Evolutionary conservation across 2,888 invertebrate genomes (phyloP).

Genomic region (Drosophila niveifrons): DNA sequence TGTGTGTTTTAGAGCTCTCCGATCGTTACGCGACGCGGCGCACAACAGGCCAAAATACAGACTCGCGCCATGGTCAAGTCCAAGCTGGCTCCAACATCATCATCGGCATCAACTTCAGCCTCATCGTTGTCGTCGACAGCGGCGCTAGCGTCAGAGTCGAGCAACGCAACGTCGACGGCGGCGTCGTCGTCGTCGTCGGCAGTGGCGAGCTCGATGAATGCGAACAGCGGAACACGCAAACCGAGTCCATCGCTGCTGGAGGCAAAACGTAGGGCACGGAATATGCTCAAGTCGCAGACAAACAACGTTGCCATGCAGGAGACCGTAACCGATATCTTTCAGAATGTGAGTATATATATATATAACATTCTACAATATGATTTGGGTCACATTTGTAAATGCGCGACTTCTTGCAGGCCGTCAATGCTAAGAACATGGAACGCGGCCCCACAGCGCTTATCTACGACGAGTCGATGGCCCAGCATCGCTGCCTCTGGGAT

Average conservation of each 20-base stretch:
- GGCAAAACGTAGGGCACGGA: slow-evolving; percentile 89
- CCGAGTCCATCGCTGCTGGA: slow-evolving; percentile 88
- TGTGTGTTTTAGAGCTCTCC: slow-evolving; percentile 81
- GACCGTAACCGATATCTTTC: slow-evolving; percentile 89
- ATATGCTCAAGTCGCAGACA: slow-evolving; percentile 86
- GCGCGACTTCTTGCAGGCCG: slow-evolving; percentile 86
- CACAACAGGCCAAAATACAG: slow-evolving; percentile 88
- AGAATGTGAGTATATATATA: slow-evolving; percentile 86
- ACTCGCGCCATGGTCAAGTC: slow-evolving; percentile 88
- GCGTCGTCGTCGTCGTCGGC: slow-evolving; percentile 16
- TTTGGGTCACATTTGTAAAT: background rate
- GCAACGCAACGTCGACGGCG: slow-evolving; percentile 36
- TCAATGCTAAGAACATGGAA: slow-evolving; percentile 87
- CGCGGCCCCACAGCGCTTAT: slow-evolving; percentile 90
- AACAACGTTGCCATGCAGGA: slow-evolving; percentile 62
- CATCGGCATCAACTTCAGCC: slow-evolving; percentile 19
- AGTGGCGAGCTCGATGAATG: slow-evolving; percentile 12
- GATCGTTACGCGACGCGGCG: slow-evolving; percentile 88
- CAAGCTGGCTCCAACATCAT: slow-evolving; percentile 36
- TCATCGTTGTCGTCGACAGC: slow-evolving; percentile 31
- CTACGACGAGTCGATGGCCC: slow-evolving; percentile 90
- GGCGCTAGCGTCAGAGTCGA: slow-evolving; percentile 21
- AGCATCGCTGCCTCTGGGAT: slow-evolving; percentile 93
- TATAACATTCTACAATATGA: background rate
- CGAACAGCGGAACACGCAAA: slow-evolving; percentile 66